These are phyloP conservation scores for Drosophila dives DNA, from an alignment of 2,888 invertebrate species.

Conservation along the genomic window DNA sequence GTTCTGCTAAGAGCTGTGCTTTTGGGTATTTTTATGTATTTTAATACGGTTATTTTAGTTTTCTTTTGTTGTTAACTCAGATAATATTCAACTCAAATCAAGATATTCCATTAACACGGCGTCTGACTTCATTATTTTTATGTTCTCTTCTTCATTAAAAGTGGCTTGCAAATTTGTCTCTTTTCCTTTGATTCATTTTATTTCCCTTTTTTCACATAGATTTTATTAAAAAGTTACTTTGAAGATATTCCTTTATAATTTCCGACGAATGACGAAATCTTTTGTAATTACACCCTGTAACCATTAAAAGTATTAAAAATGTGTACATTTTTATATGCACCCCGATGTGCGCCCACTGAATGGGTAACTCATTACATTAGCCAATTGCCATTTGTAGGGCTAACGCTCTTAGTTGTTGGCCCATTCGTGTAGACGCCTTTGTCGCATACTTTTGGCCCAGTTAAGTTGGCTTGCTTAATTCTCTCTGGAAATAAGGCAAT, in stretches of 20 bases:
- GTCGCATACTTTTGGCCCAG: slow-evolving; percentile 7
- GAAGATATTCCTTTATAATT: neutral
- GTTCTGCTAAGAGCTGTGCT: slow-evolving; percentile 16
- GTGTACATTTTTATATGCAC: neutral
- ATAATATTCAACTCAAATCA: neutral
- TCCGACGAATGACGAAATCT: neutral
- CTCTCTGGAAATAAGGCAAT: slow-evolving; percentile 60
- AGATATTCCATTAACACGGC: neutral
- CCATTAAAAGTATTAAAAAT: neutral
- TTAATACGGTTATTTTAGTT: slow-evolving; percentile 1
- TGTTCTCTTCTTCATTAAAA: neutral
- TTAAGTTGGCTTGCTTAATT: slow-evolving; percentile 17
- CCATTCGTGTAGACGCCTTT: slow-evolving; percentile 6
- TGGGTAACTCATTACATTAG: slow-evolving; percentile 16
- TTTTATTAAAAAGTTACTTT: neutral
- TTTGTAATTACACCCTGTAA: neutral
- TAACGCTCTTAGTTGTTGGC: slow-evolving; percentile 6
- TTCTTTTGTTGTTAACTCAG: neutral
- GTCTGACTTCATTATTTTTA: neutral
- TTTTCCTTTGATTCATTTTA: neutral
- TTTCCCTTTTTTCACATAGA: neutral
- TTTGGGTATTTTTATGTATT: slow-evolving; percentile 1
- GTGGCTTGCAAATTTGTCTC: neutral
- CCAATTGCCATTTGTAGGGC: slow-evolving; percentile 16
- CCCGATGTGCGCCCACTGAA: neutral